phyloP scores from a whole-genome alignment of 2,797 vertebrate species.

The Hydrolagus colliei region DNA sequence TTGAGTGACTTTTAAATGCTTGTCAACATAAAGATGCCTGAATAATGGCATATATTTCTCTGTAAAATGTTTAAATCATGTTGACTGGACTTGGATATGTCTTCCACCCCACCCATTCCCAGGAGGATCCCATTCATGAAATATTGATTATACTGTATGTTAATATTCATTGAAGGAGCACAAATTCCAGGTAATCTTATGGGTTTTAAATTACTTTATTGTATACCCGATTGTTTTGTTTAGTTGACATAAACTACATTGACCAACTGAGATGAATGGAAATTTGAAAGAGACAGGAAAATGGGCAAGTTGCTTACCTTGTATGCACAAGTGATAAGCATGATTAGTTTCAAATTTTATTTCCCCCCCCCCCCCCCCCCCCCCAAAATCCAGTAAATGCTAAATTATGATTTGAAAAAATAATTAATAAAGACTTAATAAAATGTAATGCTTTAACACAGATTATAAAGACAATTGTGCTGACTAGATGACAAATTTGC shows the following conservation, averaged over 20 bases:
- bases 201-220: not conserved
- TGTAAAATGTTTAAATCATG: slow-evolving; percentile 20
- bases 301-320: not conserved
- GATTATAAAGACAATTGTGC: too few relatives aligned
- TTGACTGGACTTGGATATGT: too few relatives aligned
- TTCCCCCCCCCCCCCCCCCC: not conserved
- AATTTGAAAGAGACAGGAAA: not conserved
- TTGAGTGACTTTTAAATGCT: not conserved
- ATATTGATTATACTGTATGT: not conserved
- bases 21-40: slow-evolving; percentile 13
- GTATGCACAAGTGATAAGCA: not conserved
- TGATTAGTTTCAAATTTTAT: not conserved
- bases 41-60: not conserved
- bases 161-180: not conserved
- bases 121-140: not conserved
- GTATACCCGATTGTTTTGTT: not conserved
- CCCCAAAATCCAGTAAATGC: too few relatives aligned
- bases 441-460: too few relatives aligned
- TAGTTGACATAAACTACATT: not conserved
- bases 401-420: too few relatives aligned
- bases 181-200: not conserved
- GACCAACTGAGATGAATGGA: not conserved
- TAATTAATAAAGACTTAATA: too few relatives aligned
- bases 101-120: not conserved
- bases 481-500: too few relatives aligned